Base-by-base conservation (phyloP, 2,888 invertebrate genomes). In the Pycnomerus fuliginosus region DNA sequence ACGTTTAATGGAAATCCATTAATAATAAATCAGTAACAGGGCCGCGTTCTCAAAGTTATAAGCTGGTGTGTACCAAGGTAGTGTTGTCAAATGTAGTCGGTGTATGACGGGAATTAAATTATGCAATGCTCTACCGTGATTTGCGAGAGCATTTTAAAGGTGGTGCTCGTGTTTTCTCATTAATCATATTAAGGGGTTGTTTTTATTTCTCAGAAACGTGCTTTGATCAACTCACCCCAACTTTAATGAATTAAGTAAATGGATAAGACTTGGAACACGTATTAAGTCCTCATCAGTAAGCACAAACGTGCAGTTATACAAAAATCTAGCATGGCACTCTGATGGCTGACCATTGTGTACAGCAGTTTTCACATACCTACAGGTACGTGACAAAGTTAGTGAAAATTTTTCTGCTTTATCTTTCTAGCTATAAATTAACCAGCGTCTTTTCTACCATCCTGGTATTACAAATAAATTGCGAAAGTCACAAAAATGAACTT, bases 1-100 rank as follows among this genome's bases (percentile, higher is more conserved):
- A 58, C 55, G 55, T 61, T 64, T 68, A 67, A 66, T 66, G 66
- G 67, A 63, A 61, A 61, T 61, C 62, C 66, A 67, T 68, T 67
- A 68, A 67, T 68, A 68, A 67, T 67, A 67, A 66, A 68, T 68
- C 67, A 64, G 62, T 62, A 64, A 63, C 61, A 60, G 61, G 59
- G 49, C 55, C 47, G 44, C 45, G 48, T 46, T 48, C 48, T 53
- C 56, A 48, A 53, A 58, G 55, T 54, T 58, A 59, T 59, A 59
- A 56, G 56, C 48, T 47, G 46, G 55, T 50, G 52, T 50, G 53
- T 43, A 49, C 42, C 52, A 50, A 25, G 49, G 46, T 50, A 49
- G 28, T 39, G 37, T 39, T 44, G 38, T 39, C 44, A 39, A 44
- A 44, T 44, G 44, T 44, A 44, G 38, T 44, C 38, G 33, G 39